A percentile compares a stretch with the other conserved stretches of the same genome.
Conservation (phyloP, 2,113 vertebrate genomes). For the Saimiri boliviensis region DNA sequence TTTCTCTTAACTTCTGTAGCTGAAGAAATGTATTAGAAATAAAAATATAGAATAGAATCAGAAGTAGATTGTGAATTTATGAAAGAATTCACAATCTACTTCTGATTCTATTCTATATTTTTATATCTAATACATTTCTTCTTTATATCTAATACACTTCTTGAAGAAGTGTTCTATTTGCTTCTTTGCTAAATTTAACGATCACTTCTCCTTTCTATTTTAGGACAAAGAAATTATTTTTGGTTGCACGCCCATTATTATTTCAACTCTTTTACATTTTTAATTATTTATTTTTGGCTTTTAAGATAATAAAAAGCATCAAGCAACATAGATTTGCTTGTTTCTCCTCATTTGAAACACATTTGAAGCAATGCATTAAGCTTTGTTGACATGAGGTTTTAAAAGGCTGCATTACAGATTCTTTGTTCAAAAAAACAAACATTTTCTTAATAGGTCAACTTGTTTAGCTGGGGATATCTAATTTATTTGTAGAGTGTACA, state of each 20-base stretch:
- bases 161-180: neutral
- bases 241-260: neutral
- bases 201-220: neutral
- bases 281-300: neutral
- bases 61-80: neutral
- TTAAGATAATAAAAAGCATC: neutral
- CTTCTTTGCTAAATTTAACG: neutral
- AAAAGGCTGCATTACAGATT: neutral
- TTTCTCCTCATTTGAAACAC: neutral
- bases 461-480: neutral
- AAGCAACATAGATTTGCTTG: neutral
- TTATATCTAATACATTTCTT: too few relatives aligned
- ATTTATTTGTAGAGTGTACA: neutral
- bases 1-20: neutral
- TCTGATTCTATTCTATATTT: too few relatives aligned
- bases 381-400: neutral
- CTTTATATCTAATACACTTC: too few relatives aligned
- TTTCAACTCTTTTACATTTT: neutral
- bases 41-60: neutral
- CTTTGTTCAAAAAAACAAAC: neutral
- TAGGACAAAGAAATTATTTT: neutral
- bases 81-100: too few relatives aligned
- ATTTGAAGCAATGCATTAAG: neutral
- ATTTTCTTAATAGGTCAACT: neutral
- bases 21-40: neutral